Evolutionary conservation across 2,797 vertebrate genomes (phyloP), one percentile per base, ranked within the genome.

Genomic region (Smutsia gigantea): DNA sequence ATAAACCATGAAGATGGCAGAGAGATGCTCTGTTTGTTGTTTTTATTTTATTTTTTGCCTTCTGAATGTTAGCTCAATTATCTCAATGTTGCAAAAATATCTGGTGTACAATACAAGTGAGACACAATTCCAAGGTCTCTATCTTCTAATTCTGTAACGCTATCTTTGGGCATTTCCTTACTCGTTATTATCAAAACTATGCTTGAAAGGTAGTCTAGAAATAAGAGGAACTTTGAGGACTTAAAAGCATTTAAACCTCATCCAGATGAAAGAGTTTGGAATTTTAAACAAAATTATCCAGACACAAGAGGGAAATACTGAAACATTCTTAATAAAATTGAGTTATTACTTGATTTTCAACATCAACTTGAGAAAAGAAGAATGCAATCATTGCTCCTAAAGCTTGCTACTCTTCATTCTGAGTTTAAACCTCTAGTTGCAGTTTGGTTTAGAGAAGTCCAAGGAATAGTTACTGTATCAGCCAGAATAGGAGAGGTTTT

Each of bases 31-130:
- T 57, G 74, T 69, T 84, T 42, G 59, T 42, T 72, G 27, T 63
- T 77, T 2, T 68, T 59, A n/a, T 79, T 29, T 68, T 23, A 17
- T 79, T 72, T 91, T 57, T 90, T 31, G 87, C 64, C 68, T 84
- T 31, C 63, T 68, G 87, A 89, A 46, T 5, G 66, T 64, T 71
- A 93, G 19, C 51, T 93, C n/a, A 59, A 31, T 34, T 93, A 85
- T 89, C 39, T 94, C 61, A 91, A 91, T 86, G 79, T 97, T 61
- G 71, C 23, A 91, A 86, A 90, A 79, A n/a, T 87, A 90, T 59
- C 71, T 89, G 27, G 39, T 31, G 57, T 39, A 42, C 63, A 57
- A 51, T 18, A n/a, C 25, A 63, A 31, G n/a, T 89, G 53, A 82
- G 75, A 93, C 81, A 29, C 21, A 71, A 27, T 11, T 72, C 27